Evolutionary conservation across 2,797 vertebrate genomes (phyloP), one percentile per base, ranked within the genome.

Genomic region (Cossypha polioptera): DNA sequence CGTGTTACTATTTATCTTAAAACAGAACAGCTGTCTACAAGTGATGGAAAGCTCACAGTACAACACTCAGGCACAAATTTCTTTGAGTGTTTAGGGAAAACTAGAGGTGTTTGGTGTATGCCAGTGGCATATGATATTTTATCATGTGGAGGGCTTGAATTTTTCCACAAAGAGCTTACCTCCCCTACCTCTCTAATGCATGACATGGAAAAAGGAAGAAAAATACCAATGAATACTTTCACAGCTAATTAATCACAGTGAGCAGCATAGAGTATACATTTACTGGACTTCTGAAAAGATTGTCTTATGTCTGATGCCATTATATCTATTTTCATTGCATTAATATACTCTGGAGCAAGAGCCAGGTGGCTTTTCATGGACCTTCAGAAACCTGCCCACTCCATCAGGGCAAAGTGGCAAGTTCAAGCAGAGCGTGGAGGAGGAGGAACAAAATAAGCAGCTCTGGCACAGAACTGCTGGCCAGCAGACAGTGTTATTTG

Each of bases 221-320:
- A 88, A 83, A 61, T 61, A 48, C 45, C 59, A 96, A 22, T 62
- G 83, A 93, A 90, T 88, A 38, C 20, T 71, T 79, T 86, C n/a
- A 47, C 26, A 71, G 58, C 19, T 93, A 91, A 92, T 92, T 81
- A 83, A 86, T 92, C 59, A 80, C 33, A 91, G 28, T 78, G n/a
- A 86, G 50, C 8, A 69, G 29, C 50, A 55, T 3, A 85, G 38
- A 16, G 48, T 66, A 66, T 83, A 71, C 81, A 57, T 86, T 12
- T 67, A 17, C 13, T 19, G 9, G 62, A 85, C 73, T 67, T 79
- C 71, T 66, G 57, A 69, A 95, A 93, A 72, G 62, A 58, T 81
- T 85, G 3, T 71, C 86, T 21, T 71, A 42, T 66, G 8, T 94
- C 73, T 88, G 61, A 74, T 84, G 51, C 10, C 42, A 25, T 88